Base-by-base conservation (phyloP, 2,888 invertebrate genomes). In the Vanessa cardui region DNA sequence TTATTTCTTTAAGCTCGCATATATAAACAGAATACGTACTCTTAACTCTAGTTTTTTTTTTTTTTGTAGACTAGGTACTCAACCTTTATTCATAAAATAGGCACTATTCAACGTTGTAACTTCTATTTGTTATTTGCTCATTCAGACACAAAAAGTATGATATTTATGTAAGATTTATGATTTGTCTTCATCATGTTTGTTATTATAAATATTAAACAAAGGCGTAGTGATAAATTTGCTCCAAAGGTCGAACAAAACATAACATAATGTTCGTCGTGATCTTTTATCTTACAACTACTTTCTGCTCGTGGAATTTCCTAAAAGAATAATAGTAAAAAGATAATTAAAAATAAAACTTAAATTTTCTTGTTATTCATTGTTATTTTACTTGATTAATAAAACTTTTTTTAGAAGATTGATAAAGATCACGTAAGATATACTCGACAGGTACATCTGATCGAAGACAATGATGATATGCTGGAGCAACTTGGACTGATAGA, bases 401-500 rank as follows among this genome's bases (percentile, higher is more conserved):
- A 49, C 20, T 20, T 9, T 20, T 52, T 21, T 9, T 18, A 20
- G 8, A 20, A 3, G 26, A 26, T 16, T n/a, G 16, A 52, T 15
- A 7, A 16, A 6, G 6, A 7, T 20, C 6, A n/a, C 7, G 20
- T 20, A 39, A n/a, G 18, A 39, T 15, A 15, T 2, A 18, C 8
- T 39, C 39, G 18, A 66, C 80, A 92, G 92, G 90, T 92, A 31
- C 92, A 90, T 72, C 76, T 91, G 72, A 86, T 91, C 85, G 92
- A 92, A 76, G 91, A 92, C 74, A 92, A 92, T 71, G 92, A 92
- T 63, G 91, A 92, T 71, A 90, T 92, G 90, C 78, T 92, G 73
- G 91, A 91, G 75, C 92, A 91, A 79, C 83, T 92, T 16, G 91
- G 92, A 4, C 77, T 92, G 74, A 86, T 91, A 82, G 91, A 90